Evolutionary conservation across 2,113 vertebrate species (phyloP).

Genomic region (Oncorhynchus nerka): DNA sequence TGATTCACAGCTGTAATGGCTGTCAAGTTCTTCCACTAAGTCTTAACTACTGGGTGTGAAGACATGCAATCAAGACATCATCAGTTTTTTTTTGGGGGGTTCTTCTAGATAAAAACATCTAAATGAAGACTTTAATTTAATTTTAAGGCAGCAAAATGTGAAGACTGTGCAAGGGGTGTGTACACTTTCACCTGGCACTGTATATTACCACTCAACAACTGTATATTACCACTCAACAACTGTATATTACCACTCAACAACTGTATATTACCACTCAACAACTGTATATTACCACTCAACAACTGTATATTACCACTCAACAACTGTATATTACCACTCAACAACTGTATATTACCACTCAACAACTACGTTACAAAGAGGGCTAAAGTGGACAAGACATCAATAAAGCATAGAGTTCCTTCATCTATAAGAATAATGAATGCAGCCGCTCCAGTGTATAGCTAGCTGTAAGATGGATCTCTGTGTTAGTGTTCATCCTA

Average conservation of each 20-base stretch:
- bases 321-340: not conserved
- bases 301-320: not conserved
- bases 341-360: not conserved
- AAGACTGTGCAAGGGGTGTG: too few relatives aligned
- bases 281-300: not conserved
- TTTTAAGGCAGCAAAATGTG: too few relatives aligned
- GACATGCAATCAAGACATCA: too few relatives aligned
- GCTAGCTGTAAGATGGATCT: conserved; percentile 11
- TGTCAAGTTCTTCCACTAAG: too few relatives aligned
- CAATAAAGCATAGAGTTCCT: not conserved
- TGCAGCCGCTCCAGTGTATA: not conserved
- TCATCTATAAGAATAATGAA: too few relatives aligned
- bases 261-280: not conserved
- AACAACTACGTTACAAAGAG: not conserved
- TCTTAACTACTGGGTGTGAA: too few relatives aligned
- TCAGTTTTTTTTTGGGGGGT: too few relatives aligned
- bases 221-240: not conserved
- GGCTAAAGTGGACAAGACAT: not conserved
- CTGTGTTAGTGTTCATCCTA: not conserved
- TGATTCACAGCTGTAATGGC: too few relatives aligned
- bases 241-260: not conserved
- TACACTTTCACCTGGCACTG: too few relatives aligned
- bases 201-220: not conserved
- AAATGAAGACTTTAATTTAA: too few relatives aligned
- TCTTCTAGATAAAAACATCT: too few relatives aligned